These are phyloP conservation scores for Anaspis maculata DNA, from an alignment of 2,888 invertebrate species.

Conservation along the genomic window DNA sequence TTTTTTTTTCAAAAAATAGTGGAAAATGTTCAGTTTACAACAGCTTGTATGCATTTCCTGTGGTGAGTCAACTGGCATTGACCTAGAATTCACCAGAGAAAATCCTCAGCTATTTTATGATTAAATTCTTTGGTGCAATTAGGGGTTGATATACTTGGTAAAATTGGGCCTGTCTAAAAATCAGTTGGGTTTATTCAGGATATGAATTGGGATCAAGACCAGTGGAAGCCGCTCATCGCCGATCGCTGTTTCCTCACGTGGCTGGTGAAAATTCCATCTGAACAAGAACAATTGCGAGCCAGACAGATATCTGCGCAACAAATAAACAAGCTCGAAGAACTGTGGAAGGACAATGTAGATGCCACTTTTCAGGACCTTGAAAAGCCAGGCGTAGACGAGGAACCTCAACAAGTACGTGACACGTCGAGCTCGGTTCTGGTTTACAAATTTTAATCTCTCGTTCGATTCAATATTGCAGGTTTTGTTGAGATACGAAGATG, in stretches of 20 bases:
- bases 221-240: conserved; percentile 96
- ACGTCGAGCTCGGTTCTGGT: too few species aligned
- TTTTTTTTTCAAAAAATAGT: too few species aligned
- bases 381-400: conserved; percentile 96
- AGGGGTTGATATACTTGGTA: too few species aligned
- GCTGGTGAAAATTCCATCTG: conserved; percentile 96
- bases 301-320: conserved; percentile 96
- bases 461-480: too few species aligned
- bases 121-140: too few species aligned
- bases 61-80: too few species aligned
- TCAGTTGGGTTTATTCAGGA: conserved; percentile 45
- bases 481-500: conserved; percentile 83
- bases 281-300: conserved; percentile 91
- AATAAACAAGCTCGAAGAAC: conserved; percentile 94
- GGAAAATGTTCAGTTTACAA: too few species aligned
- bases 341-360: conserved; percentile 98
- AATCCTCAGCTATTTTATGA: too few species aligned
- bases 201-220: conserved; percentile 99
- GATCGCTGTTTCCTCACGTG: conserved; percentile 94
- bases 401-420: conserved; percentile 80
- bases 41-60: too few species aligned
- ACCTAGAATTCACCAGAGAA: too few species aligned
- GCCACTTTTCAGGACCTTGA: conserved; percentile 97
- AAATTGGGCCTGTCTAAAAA: too few species aligned
- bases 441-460: background rate